Base-by-base conservation (phyloP, 92 coral and sea anemone genomes). In the Isaurus tuberculatus region DNA sequence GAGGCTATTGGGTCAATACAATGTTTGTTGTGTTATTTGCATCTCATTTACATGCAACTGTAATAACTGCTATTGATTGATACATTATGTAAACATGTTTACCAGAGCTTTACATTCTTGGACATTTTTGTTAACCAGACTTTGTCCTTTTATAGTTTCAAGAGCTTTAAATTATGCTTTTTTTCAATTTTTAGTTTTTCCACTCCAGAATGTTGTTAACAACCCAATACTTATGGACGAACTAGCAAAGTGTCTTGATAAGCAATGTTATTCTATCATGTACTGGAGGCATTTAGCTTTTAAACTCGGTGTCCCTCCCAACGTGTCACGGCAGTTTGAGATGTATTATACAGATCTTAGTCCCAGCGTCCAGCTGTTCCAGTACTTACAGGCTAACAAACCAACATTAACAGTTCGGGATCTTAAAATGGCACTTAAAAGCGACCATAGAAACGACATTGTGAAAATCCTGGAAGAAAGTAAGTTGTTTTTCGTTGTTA, bases 301-400 rank as follows among this genome's bases (percentile, higher is more conserved):
- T 19, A 6, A 13, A 14, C 79, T 73, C 11, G 79, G 64, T 73
- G 79, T 73, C 34, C 79, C 79, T 2, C 10, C 61, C 26, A 28
- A 30, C 28, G 63, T 73, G 17, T 73, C 79, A 26, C 28, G 79
- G 79, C 79, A 73, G 36, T 73, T 73, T 48, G 79, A 73, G 63
- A 46, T 73, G 69, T 9, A 27, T 25, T 26, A 29, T 31, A 14
- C 79, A 28, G 63, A 16, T 36, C 65, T 42, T 49, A 73, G 79
- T 27, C 79, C 79, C 0, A 44, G 57, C 55, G n/a, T 71, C n/a
- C 16, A 43, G 48, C 77, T 71, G n/a, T 71, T 71, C 26, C 36
- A 71, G 57, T 23, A 71, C 31, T 71, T 71, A 17, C 20, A 40
- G 57, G 33, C 22, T 7, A 42, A 20, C 1, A 42, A 42, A 5